A percentile compares a stretch with the other conserved stretches of the same genome.
phyloP scores from a whole-genome alignment of 2,113 vertebrate genomes.

The Phasianus colchicus region DNA sequence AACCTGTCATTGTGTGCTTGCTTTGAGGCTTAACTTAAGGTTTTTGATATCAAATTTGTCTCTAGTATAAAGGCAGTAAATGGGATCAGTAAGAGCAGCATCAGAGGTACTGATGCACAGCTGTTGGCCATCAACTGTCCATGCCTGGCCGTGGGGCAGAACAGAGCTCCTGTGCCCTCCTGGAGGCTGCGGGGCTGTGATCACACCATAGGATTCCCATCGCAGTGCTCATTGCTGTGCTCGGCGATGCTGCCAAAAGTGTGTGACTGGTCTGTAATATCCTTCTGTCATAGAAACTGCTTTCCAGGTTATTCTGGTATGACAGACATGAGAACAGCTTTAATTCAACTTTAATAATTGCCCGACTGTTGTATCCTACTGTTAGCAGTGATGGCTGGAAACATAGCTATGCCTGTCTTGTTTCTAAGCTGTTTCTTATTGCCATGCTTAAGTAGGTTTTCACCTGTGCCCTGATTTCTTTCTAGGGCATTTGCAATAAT shows the following conservation, averaged over 20 bases:
- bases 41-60: not conserved
- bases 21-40: not conserved
- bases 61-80: accelerated
- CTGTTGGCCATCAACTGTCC: not conserved
- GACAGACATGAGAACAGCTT: accelerated
- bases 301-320: not conserved
- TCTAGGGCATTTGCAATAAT: constrained; percentile 59
- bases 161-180: accelerated
- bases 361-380: too few relatives aligned
- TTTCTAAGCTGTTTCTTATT: not conserved
- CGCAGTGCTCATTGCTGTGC: accelerated
- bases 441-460: constrained; percentile 52
- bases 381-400: not conserved
- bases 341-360: too few relatives aligned
- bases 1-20: not conserved
- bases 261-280: accelerated
- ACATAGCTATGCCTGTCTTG: not conserved
- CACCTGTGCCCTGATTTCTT: constrained; percentile 64
- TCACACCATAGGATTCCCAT: not conserved
- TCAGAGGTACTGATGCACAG: accelerated
- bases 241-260: not conserved
- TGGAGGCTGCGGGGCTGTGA: not conserved
- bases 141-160: accelerated
- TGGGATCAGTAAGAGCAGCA: not conserved
- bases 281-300: not conserved